Evolutionary conservation across 2,888 invertebrate genomes (phyloP).

Genomic region (Tenthredo notha): DNA sequence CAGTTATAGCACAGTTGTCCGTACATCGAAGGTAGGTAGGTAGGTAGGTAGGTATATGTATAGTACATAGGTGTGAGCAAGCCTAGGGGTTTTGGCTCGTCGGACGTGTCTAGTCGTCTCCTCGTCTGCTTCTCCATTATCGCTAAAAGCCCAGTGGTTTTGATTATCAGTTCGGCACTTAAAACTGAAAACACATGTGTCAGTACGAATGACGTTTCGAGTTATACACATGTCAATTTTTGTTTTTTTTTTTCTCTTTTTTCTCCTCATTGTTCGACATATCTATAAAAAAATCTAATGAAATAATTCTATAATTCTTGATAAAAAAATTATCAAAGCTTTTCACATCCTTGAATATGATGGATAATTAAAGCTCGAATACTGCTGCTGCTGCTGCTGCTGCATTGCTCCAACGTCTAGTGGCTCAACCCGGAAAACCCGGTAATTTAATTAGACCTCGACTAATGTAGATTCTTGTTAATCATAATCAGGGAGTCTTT

Average conservation of each 20-base stretch:
- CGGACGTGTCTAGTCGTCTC: conserved; percentile 52
- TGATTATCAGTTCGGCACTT: conserved; percentile 75
- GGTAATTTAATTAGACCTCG: conserved; percentile 48
- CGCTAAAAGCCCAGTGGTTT: conserved; percentile 77
- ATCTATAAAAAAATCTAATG: background rate
- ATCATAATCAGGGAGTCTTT: conserved; percentile 52
- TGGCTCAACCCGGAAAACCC: background rate
- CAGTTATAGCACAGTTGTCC: conserved; percentile 49
- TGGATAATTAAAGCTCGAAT: background rate
- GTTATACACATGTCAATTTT: background rate
- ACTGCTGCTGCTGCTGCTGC: no score
- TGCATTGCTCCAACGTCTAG: background rate
- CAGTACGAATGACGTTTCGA: background rate
- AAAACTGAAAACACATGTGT: conserved; percentile 72
- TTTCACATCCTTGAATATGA: background rate
- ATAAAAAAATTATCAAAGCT: background rate
- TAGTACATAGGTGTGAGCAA: background rate
- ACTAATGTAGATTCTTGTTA: conserved; percentile 46
- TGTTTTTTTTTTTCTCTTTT: background rate
- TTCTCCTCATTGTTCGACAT: background rate
- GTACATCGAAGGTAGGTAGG: background rate
- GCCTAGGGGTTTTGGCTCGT: conserved; percentile 35
- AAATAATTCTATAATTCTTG: background rate
- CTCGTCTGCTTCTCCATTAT: conserved; percentile 76
- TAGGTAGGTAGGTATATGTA: background rate